phyloP scores from a whole-genome alignment of 2,797 vertebrate species.

The Cossypha niveicapilla region DNA sequence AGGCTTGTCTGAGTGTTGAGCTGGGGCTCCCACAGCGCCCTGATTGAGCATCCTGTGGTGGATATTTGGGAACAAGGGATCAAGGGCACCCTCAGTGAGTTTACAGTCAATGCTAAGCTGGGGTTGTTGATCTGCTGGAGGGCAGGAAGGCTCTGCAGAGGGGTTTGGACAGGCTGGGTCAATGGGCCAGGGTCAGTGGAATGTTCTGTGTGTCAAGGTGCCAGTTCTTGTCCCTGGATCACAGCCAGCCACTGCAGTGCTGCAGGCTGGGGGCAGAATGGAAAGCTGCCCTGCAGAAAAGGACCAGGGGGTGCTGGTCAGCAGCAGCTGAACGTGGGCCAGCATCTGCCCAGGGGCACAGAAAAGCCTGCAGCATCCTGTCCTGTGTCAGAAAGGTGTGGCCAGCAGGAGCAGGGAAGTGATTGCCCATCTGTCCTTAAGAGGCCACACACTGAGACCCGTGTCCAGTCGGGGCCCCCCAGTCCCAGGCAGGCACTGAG shows the following conservation, averaged over 20 bases:
- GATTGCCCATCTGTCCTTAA: background rate
- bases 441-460: too few relatives aligned
- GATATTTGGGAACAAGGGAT: background rate
- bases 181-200: background rate
- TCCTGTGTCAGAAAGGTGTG: background rate
- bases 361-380: background rate
- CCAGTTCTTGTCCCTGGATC: background rate
- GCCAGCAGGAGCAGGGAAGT: background rate
- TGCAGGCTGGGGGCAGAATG: background rate
- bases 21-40: background rate
- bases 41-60: background rate
- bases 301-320: background rate
- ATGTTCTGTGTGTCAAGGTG: background rate
- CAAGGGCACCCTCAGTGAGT: background rate
- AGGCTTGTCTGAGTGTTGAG: background rate
- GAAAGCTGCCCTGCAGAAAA: background rate
- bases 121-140: background rate
- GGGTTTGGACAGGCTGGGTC: background rate
- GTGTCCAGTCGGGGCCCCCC: background rate
- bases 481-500: accelerated
- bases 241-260: background rate
- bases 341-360: background rate
- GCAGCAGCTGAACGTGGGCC: background rate
- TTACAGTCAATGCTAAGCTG: background rate
- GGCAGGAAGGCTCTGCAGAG: background rate